These are phyloP conservation scores for Phodopus roborovskii DNA, from an alignment of 2,113 vertebrate species.

Conservation along the genomic window DNA sequence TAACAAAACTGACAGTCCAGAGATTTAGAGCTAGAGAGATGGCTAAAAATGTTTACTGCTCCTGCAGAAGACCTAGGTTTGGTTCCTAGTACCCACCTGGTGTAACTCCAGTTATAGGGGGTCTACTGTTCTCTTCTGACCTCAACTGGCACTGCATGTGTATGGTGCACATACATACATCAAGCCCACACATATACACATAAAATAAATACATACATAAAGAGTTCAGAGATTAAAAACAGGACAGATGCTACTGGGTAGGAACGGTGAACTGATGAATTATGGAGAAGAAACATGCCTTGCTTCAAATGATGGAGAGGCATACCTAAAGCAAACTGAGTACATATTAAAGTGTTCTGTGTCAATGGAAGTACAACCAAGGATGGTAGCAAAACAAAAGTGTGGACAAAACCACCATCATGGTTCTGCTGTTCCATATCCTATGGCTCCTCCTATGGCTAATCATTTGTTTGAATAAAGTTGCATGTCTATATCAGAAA, in stretches of 20 bases:
- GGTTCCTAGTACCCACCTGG: neutral
- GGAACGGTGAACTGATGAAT: neutral
- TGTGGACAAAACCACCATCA: neutral
- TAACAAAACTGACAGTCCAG: neutral
- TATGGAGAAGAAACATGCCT: neutral
- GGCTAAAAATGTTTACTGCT: neutral
- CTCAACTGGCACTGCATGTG: neutral
- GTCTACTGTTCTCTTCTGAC: neutral
- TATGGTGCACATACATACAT: neutral
- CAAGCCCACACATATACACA: neutral
- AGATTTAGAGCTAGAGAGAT: neutral
- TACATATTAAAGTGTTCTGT: neutral
- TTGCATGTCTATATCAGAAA: neutral
- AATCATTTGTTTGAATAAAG: conserved; percentile 17
- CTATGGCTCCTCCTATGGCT: neutral
- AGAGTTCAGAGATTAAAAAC: neutral
- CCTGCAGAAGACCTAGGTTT: neutral
- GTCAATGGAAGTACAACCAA: neutral
- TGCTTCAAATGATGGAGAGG: neutral
- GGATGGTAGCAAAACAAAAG: neutral
- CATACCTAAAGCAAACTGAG: neutral
- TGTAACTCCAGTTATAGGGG: neutral
- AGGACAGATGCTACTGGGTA: neutral
- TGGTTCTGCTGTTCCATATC: neutral
- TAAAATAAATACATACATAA: neutral